Evolutionary conservation across 2,113 vertebrate species (phyloP).

Genomic region (Embiotoca jacksoni): DNA sequence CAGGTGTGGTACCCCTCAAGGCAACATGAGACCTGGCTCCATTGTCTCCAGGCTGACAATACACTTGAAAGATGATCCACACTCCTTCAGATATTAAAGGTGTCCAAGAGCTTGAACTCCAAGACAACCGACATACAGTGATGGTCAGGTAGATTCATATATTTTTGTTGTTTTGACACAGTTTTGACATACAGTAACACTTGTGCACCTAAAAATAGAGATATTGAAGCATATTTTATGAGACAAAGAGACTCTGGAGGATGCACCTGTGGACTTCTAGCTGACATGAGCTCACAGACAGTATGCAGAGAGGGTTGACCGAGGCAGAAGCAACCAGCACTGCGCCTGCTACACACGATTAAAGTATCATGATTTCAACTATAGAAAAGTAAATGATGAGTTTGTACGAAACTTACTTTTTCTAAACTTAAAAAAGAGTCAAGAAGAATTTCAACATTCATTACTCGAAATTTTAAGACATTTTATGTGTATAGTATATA

Average conservation of each 20-base stretch:
- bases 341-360: background rate
- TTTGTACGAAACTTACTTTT: too few species aligned
- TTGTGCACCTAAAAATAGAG: conserved; percentile 41
- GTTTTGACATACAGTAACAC: background rate
- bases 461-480: too few species aligned
- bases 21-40: conserved; percentile 69
- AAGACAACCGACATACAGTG: background rate
- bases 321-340: background rate
- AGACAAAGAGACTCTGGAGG: conserved; percentile 21
- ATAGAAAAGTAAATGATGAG: too few species aligned
- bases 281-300: conserved; percentile 23
- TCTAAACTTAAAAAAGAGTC: too few species aligned
- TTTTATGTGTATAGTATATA: too few species aligned
- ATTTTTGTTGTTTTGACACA: conserved; percentile 15
- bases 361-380: too few species aligned
- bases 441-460: too few species aligned
- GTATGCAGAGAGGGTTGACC: conserved; percentile 3
- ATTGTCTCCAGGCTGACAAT: conserved; percentile 59
- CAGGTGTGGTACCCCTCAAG: conserved; percentile 69
- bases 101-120: conserved; percentile 1
- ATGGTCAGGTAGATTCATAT: background rate
- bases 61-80: conserved; percentile 33
- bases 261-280: conserved; percentile 4
- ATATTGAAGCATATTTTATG: conserved; percentile 38
- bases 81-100: conserved; percentile 1